These are phyloP conservation scores for Dicyrtoma fusca DNA, from an alignment of 2,888 invertebrate species.

Conservation along the genomic window DNA sequence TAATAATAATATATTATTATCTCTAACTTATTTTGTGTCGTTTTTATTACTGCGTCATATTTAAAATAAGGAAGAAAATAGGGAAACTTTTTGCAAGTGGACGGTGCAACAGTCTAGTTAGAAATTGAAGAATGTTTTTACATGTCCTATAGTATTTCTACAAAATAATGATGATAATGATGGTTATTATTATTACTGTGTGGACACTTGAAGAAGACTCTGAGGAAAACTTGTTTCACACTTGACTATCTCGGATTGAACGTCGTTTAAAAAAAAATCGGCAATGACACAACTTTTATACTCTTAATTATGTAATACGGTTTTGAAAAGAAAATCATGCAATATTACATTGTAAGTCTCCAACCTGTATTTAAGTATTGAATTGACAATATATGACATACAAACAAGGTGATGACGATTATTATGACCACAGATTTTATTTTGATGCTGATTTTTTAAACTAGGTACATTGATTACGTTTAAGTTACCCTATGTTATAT, in stretches of 20 bases:
- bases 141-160: neutral
- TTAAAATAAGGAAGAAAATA: too few species aligned
- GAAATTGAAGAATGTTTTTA: too few species aligned
- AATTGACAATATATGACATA: too few species aligned
- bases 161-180: neutral
- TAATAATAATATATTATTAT: constrained; percentile 27
- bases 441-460: constrained; percentile 26
- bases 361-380: too few species aligned
- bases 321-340: too few species aligned
- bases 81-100: too few species aligned
- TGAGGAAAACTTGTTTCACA: too few species aligned
- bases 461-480: neutral
- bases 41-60: constrained; percentile 7
- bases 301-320: too few species aligned
- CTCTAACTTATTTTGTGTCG: constrained; percentile 15
- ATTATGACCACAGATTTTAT: constrained; percentile 21
- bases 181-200: too few species aligned
- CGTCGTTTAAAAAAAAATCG: neutral
- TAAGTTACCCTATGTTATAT: neutral
- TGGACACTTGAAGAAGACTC: too few species aligned
- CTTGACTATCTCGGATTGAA: neutral
- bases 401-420: neutral
- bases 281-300: neutral
- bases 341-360: too few species aligned
- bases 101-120: too few species aligned